phyloP scores from a whole-genome alignment of 2,797 vertebrate species.

The Momotus momota region DNA sequence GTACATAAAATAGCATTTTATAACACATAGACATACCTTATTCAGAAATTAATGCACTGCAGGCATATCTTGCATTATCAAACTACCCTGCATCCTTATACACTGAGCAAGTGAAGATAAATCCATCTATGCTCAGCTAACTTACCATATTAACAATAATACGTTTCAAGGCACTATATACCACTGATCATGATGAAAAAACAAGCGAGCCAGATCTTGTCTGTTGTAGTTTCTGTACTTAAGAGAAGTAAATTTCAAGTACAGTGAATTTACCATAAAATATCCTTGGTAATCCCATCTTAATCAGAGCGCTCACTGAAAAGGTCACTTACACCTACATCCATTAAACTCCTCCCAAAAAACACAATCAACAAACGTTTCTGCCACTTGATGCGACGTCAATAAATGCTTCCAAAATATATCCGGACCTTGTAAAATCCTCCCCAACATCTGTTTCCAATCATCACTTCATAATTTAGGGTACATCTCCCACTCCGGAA shows the following conservation, averaged over 20 bases:
- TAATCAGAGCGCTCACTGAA: background rate
- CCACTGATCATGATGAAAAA: background rate
- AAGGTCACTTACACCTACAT: background rate
- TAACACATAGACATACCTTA: background rate
- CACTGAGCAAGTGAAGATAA: background rate
- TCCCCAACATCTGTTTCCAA: background rate
- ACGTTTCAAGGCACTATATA: background rate
- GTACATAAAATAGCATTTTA: background rate
- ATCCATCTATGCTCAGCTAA: background rate
- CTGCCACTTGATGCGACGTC: background rate
- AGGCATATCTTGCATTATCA: background rate
- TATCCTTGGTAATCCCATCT: background rate
- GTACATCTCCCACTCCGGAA: background rate
- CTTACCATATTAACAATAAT: background rate
- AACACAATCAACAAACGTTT: background rate
- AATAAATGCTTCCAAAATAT: slow-evolving; percentile 29
- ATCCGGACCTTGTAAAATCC: slow-evolving; percentile 22
- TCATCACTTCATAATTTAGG: slow-evolving; percentile 11
- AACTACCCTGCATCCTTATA: background rate
- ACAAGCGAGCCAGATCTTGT: background rate
- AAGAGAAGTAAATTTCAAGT: background rate
- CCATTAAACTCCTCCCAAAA: background rate
- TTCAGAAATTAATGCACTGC: background rate
- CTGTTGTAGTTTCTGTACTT: background rate
- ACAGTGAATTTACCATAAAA: background rate